These are phyloP conservation scores for Hydrotaea cyrtoneurina DNA, from an alignment of 2,888 invertebrate species.

Conservation along the genomic window DNA sequence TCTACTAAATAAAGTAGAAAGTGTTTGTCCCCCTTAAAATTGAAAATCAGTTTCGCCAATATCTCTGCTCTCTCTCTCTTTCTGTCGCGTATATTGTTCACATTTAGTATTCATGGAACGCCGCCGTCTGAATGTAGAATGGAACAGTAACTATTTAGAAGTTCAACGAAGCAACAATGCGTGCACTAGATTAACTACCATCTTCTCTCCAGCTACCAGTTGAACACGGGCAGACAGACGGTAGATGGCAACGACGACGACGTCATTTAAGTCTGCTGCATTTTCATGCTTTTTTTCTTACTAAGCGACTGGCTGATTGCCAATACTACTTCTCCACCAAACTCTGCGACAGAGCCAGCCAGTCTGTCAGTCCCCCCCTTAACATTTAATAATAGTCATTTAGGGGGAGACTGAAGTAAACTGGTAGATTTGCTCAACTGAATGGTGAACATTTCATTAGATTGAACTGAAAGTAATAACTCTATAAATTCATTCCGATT, in stretches of 20 bases:
- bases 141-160: slow-evolving; percentile 36
- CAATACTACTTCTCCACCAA: neutral
- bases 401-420: neutral
- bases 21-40: slow-evolving; percentile 13
- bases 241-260: slow-evolving; percentile 10
- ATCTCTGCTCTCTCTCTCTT: neutral
- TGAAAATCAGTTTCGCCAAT: slow-evolving; percentile 5
- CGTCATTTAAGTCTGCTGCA: slow-evolving; percentile 38
- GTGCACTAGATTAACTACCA: slow-evolving; percentile 53
- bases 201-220: neutral
- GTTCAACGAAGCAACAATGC: slow-evolving; percentile 39
- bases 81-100: neutral
- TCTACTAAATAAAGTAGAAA: neutral
- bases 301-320: neutral
- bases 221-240: slow-evolving; percentile 38
- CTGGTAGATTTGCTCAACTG: slow-evolving; percentile 16
- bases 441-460: slow-evolving; percentile 22
- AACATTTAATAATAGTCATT: slow-evolving; percentile 54
- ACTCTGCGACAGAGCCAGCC: neutral
- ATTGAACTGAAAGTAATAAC: slow-evolving; percentile 45
- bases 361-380: slow-evolving; percentile 9
- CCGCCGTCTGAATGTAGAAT: slow-evolving; percentile 15
- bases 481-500: slow-evolving; percentile 15
- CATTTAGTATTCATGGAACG: slow-evolving; percentile 19
- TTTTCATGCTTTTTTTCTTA: neutral